Evolutionary conservation across 1,140 invertebrate species (phyloP).

Genomic region (Drosophila micromelanica): DNA sequence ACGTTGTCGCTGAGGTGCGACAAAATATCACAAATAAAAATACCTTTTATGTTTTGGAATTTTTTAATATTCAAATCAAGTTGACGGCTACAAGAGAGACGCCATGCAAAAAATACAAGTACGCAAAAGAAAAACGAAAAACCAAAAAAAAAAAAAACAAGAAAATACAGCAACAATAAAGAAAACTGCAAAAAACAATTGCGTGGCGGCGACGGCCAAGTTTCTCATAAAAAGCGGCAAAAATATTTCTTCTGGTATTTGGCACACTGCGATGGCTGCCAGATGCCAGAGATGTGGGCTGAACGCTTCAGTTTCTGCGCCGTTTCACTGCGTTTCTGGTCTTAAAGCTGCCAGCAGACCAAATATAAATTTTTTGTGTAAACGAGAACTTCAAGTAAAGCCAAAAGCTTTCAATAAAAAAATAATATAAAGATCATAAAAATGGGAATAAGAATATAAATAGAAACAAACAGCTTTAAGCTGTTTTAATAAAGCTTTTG

Average conservation of each 20-base stretch:
- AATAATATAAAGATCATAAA: too few relatives aligned
- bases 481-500: neutral
- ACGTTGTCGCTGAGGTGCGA: constrained; percentile 82
- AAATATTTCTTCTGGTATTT: constrained; percentile 43
- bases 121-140: neutral
- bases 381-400: too few relatives aligned
- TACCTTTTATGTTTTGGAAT: constrained; percentile 82
- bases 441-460: too few relatives aligned
- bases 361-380: too few relatives aligned
- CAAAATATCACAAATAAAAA: constrained; percentile 83
- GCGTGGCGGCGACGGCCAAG: constrained; percentile 31
- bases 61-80: constrained; percentile 83
- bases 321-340: neutral
- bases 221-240: constrained; percentile 37
- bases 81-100: constrained; percentile 27
- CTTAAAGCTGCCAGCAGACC: neutral
- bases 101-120: constrained; percentile 19
- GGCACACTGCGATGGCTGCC: constrained; percentile 40
- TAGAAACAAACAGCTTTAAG: neutral
- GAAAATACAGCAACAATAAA: neutral
- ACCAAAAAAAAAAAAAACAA: neutral
- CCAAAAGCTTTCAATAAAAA: too few relatives aligned
- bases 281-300: constrained; percentile 28
- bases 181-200: constrained; percentile 31
- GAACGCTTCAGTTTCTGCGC: constrained; percentile 1